Base-by-base conservation (phyloP, 2,113 vertebrate genomes). In the Apistogramma diplotaenia region DNA sequence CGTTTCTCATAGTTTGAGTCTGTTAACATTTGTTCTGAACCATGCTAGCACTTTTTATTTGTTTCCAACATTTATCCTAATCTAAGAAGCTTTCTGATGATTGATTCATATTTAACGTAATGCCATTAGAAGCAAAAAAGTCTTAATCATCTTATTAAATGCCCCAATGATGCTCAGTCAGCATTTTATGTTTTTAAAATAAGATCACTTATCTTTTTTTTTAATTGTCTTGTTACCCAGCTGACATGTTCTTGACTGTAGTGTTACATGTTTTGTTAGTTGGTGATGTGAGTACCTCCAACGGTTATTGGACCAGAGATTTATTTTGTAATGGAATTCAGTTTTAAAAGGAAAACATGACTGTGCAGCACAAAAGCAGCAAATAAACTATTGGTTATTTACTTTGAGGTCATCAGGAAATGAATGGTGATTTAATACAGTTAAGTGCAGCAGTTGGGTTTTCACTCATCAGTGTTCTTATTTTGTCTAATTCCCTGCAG, bases 401-500 rank as follows among this genome's bases (percentile, higher is more conserved):
- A 35, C 13, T 80, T 76, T 65, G 33, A 76, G 60, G 78, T 81
- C 55, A 80, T 56, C 6, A 7, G 40, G 78, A 82, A 76, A 25
- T 76, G 25, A 74, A 81, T 82, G 43, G 56, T 43, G 33, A 10
- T 83, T 83, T 76, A 72, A 83, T 81, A 72, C 70, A 59, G 54
- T 76, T 76, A 19, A 74, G 33, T 57, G 70, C 51, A 57, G 73
- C 43, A 61, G 49, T 75, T 70, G 73, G 73, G 49, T 60, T 78
- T 78, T 65, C 29, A 56, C 51, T 86, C 59, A 85, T 61, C 76
- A 27, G 9, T 75, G 74, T 62, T 76, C 72, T 84, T 53, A 59
- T 80, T 80, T 78, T 56, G 13, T 87, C 92, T 89, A 8, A 71
- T 85, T 35, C 62, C 81, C 93, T 96, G 74, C 95, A 99, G 98